Evolutionary conservation across 2,113 vertebrate genomes (phyloP).

Genomic region (Scartelaos histophorus): DNA sequence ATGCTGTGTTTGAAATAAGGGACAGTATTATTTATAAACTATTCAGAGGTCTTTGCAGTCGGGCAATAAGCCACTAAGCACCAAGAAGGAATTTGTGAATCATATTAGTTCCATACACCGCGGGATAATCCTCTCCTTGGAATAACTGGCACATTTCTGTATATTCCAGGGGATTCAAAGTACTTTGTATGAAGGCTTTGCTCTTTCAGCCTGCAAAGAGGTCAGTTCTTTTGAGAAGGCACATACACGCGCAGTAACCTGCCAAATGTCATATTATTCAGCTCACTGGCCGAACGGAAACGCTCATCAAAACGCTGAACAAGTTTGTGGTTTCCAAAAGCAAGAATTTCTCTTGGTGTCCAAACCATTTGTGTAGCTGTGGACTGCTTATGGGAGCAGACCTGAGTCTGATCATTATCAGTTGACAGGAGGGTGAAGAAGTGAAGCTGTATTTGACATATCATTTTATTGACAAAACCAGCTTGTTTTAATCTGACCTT

Average conservation of each 20-base stretch:
- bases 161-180: slow-evolving; percentile 57
- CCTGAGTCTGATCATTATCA: slow-evolving; percentile 35
- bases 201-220: slow-evolving; percentile 64
- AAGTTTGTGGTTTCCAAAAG: slow-evolving; percentile 37
- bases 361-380: slow-evolving; percentile 21
- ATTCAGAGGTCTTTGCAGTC: slow-evolving; percentile 53
- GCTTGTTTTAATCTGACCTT: slow-evolving; percentile 7
- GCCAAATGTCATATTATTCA: slow-evolving; percentile 48
- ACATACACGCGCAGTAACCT: slow-evolving; percentile 20
- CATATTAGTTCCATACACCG: slow-evolving; percentile 69
- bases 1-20: slow-evolving; percentile 50
- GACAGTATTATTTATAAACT: slow-evolving; percentile 52
- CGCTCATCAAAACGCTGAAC: slow-evolving; percentile 35
- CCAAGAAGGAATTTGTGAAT: slow-evolving; percentile 62
- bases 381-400: slow-evolving; percentile 21
- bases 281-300: slow-evolving; percentile 54
- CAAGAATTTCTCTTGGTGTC: slow-evolving; percentile 46
- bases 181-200: slow-evolving; percentile 56
- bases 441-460: slow-evolving; percentile 3
- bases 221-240: slow-evolving; percentile 53
- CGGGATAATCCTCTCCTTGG: slow-evolving; percentile 67
- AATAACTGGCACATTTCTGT: slow-evolving; percentile 70
- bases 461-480: slow-evolving; percentile 8
- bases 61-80: slow-evolving; percentile 62
- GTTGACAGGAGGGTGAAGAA: slow-evolving; percentile 12